Base-by-base conservation (phyloP, 2,888 invertebrate genomes). In the Vannuccia rotundouncinata region DNA sequence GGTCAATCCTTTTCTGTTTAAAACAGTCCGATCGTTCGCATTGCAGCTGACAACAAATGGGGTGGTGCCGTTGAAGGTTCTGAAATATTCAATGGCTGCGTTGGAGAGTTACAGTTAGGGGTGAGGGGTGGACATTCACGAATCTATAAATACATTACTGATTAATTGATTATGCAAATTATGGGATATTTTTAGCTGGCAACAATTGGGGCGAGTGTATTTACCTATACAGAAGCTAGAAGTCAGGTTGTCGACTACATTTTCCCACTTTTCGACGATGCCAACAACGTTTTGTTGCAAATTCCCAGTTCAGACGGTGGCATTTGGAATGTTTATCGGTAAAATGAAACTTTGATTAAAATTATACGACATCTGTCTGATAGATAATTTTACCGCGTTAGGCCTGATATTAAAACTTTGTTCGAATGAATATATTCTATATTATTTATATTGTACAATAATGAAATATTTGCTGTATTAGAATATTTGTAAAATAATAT, bases 31-130 rank as follows among this genome's bases (percentile, higher is more conserved):
- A 29, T 77, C n/a, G 27, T 59, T 0, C 31, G 59, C 22, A 59
- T 45, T 59, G 31, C 77, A 29, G 77, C 22, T 29, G 77, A 77
- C 27, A 31, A 27, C 1, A n/a, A 77, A 59, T 77, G 77, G 77
- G 77, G 77, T 10, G 77, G 27, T 17, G 29, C 77, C 0, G 25
- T 25, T n/a, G 77, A n/a, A 17, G 77, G 77, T n/a, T 22, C n/a
- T 27, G 59, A 59, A 17, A 45, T 45, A n/a, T 77, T 77, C 31
- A 45, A 29, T 10, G 77, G 77, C 28, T 77, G 77, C 31, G 77
- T 77, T 1, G 77, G 77, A 31, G 77, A 77, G 30, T 27, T 77
- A 0, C 77, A 77, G 59, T 45, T 31, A 29, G 77, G 77, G 27
- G 77, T 77, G 31, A 77, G 77, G 25, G 0, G 27, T 66, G 66